A percentile compares a stretch with the other conserved stretches of the same genome.
Conservation (phyloP, 2,113 vertebrate genomes). For the Myotis brandtii region DNA sequence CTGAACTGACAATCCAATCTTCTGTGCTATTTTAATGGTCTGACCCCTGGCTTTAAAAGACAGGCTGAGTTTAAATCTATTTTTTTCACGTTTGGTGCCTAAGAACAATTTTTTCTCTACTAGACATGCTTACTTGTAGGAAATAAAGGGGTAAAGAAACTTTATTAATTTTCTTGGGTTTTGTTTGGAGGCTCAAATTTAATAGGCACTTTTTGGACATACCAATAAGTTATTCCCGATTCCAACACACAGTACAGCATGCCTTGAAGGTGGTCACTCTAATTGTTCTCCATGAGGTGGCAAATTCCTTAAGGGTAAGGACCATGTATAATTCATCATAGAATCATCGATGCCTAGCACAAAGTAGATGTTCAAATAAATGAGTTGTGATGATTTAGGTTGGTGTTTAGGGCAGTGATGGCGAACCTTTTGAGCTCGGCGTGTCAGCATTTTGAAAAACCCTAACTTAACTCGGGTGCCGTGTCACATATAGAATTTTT, state of each 20-base stretch:
- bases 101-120: neutral
- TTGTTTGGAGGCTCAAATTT: neutral
- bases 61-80: neutral
- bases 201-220: neutral
- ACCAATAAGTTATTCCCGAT: neutral
- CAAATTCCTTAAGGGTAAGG: neutral
- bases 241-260: neutral
- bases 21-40: neutral
- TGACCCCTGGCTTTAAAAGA: neutral
- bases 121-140: neutral
- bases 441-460: too few species aligned
- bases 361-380: neutral
- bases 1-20: neutral
- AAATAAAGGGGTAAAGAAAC: neutral
- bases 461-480: too few species aligned
- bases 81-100: neutral
- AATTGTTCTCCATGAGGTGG: neutral
- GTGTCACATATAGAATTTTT: too few species aligned
- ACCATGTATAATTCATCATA: neutral
- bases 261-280: neutral
- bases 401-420: neutral
- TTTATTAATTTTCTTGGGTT: neutral
- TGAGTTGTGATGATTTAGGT: neutral
- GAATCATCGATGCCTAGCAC: neutral
- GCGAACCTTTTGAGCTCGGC: too few species aligned